phyloP scores from a whole-genome alignment of 92 coral and sea anemone species.

The Nematostella vectensis region DNA sequence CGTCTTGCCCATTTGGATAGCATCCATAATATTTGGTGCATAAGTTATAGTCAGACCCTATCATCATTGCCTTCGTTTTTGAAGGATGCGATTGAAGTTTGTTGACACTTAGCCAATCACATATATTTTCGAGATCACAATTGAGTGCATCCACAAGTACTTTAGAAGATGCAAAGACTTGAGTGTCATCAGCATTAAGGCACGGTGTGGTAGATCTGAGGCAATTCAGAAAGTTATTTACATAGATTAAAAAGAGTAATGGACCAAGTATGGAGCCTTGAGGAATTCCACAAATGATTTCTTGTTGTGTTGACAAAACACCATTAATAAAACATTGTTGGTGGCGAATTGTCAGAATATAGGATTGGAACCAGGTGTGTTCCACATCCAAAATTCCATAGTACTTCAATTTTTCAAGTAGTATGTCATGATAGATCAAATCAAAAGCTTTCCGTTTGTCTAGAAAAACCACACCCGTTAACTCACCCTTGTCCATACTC shows the following conservation, averaged over 20 bases:
- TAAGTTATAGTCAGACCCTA: slow-evolving; percentile 29
- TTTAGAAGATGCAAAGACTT: slow-evolving; percentile 21
- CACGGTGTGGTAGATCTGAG: slow-evolving; percentile 7
- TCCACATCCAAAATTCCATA: slow-evolving; percentile 18
- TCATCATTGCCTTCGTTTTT: slow-evolving; percentile 23
- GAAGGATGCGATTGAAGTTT: slow-evolving; percentile 30
- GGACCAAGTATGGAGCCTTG: slow-evolving; percentile 53
- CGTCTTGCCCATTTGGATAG: background rate
- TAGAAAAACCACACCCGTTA: slow-evolving; percentile 34
- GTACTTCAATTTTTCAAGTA: slow-evolving; percentile 22
- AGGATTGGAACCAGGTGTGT: slow-evolving; percentile 28
- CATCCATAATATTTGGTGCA: background rate
- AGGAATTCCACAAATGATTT: slow-evolving; percentile 28
- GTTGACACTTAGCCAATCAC: slow-evolving; percentile 8
- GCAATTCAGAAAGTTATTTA: slow-evolving; percentile 29
- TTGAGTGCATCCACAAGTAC: slow-evolving; percentile 5
- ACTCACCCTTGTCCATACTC: slow-evolving; percentile 32
- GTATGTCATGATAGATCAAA: slow-evolving; percentile 29
- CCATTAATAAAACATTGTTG: slow-evolving; percentile 33
- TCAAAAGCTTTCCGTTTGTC: slow-evolving; percentile 47
- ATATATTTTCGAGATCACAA: background rate
- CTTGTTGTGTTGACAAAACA: slow-evolving; percentile 5
- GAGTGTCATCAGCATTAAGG: slow-evolving; percentile 40
- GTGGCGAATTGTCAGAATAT: slow-evolving; percentile 16
- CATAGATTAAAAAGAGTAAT: slow-evolving; percentile 26